These are phyloP conservation scores for Nymphalis io DNA, from an alignment of 1,140 invertebrate genomes.

Conservation along the genomic window DNA sequence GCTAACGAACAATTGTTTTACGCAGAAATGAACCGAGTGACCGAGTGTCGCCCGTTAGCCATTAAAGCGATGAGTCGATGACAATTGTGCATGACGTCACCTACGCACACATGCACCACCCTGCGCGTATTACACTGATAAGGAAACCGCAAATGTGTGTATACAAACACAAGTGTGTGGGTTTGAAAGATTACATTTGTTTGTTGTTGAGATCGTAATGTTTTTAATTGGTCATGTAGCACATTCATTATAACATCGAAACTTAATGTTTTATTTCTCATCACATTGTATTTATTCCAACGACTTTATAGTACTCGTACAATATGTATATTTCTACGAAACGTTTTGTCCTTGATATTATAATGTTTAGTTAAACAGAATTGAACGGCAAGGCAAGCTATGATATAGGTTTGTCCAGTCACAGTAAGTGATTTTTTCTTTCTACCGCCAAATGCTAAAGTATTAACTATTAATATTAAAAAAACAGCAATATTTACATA, in stretches of 20 bases:
- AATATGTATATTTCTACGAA: neutral
- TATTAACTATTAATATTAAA: neutral
- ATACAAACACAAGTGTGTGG: conserved; percentile 47
- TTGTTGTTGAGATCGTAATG: conserved; percentile 46
- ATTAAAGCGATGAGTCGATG: conserved; percentile 63
- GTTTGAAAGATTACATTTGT: conserved; percentile 54
- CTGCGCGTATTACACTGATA: conserved; percentile 48
- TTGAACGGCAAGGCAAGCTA: neutral
- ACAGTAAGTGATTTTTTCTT: neutral
- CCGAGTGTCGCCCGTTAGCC: conserved; percentile 68
- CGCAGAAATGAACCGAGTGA: conserved; percentile 43
- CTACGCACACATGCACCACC: conserved; percentile 49
- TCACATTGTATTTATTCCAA: neutral
- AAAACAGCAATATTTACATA: too few species aligned
- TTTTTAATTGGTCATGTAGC: conserved; percentile 44
- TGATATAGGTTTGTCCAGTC: neutral
- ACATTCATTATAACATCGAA: conserved; percentile 32
- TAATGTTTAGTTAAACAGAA: neutral
- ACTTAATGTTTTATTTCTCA: conserved; percentile 21
- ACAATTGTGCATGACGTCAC: conserved; percentile 75
- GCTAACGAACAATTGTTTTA: conserved; percentile 27
- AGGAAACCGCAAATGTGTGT: conserved; percentile 61
- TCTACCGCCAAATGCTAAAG: neutral
- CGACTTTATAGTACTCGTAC: too few species aligned
- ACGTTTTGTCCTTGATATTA: conserved; percentile 1